Conservation (phyloP, 2,797 vertebrate species). For the Melanotaenia trifasciata region DNA sequence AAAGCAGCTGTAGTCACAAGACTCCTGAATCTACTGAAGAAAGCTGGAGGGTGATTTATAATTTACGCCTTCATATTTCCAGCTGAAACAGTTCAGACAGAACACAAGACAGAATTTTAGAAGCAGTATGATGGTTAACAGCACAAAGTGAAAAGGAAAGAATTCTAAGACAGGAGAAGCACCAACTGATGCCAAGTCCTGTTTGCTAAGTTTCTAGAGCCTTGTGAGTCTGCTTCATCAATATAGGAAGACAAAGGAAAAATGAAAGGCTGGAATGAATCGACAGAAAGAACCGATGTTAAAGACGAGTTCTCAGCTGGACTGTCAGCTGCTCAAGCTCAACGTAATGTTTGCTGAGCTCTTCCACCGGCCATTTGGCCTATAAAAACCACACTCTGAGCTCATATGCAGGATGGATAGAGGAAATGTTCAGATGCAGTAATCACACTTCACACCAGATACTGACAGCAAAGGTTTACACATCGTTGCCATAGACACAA, state of each 20-base stretch:
- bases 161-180: background rate
- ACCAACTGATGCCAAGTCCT: background rate
- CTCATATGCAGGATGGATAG: background rate
- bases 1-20: background rate
- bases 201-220: background rate
- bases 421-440: background rate
- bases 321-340: background rate
- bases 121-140: background rate
- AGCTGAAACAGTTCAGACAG: background rate
- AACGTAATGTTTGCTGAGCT: background rate
- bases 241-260: background rate
- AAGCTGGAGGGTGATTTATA: background rate
- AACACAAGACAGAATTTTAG: background rate
- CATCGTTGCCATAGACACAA: background rate
- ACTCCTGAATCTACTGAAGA: background rate
- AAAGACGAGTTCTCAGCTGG: background rate
- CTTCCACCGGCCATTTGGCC: background rate
- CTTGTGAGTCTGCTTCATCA: conserved; percentile 1
- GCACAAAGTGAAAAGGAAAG: background rate
- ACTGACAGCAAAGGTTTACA: background rate
- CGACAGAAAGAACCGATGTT: background rate
- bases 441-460: background rate
- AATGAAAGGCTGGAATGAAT: background rate
- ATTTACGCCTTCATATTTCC: conserved; percentile 14
- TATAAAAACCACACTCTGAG: background rate